Evolutionary conservation across 2,797 vertebrate genomes (phyloP).

Genomic region (Odontamblyopus rebecca): DNA sequence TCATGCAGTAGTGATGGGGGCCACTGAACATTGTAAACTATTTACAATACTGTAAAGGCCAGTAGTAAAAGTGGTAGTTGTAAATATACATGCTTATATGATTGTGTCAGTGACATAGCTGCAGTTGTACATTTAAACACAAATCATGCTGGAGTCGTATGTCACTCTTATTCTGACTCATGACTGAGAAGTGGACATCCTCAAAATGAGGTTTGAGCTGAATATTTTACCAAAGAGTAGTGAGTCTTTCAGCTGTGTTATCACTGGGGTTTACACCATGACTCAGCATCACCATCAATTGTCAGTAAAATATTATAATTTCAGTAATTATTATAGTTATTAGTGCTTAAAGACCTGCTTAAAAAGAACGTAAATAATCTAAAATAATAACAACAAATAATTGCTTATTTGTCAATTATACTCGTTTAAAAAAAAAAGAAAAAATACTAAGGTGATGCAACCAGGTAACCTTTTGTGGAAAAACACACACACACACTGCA

Average conservation of each 20-base stretch:
- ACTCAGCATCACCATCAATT: no score
- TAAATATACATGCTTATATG: neutral
- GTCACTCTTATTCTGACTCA: neutral
- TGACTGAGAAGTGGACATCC: neutral
- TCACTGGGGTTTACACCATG: no score
- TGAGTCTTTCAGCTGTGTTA: neutral
- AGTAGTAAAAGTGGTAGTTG: neutral
- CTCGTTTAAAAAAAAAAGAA: neutral
- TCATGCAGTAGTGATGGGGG: neutral
- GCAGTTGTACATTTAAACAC: neutral
- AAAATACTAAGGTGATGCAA: neutral
- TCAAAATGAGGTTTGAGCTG: neutral
- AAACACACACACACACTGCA: constrained; percentile 17
- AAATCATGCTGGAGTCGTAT: neutral
- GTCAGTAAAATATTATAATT: no score
- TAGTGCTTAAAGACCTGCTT: no score
- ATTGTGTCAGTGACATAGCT: no score
- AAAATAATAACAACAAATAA: no score
- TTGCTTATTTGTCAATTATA: neutral
- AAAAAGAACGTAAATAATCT: no score
- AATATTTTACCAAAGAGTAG: neutral
- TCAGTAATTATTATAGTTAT: no score
- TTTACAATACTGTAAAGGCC: neutral
- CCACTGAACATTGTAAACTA: neutral
- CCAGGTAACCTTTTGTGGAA: neutral